Percentiles rank a stretch among this genome's conserved stretches.
phyloP scores from a whole-genome alignment of 2,888 invertebrate genomes.

The Oeneis ivallda region DNA sequence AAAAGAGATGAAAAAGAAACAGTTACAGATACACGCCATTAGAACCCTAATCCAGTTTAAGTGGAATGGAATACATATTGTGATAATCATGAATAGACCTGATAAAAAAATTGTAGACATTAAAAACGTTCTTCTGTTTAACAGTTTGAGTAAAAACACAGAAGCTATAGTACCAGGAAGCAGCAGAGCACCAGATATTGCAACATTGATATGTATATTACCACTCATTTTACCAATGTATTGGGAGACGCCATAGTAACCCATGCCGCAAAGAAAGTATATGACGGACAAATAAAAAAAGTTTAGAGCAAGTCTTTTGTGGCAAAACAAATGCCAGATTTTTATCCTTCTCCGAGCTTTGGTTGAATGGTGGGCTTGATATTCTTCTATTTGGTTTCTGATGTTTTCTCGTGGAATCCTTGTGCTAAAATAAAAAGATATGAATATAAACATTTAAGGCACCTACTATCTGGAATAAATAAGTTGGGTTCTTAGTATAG shows the following conservation, averaged over 20 bases:
- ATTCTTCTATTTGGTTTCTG: constrained; percentile 54
- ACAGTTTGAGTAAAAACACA: constrained; percentile 79
- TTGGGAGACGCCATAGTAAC: constrained; percentile 91
- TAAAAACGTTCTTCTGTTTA: constrained; percentile 84
- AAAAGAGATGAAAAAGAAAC: constrained; percentile 89
- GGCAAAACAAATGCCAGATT: constrained; percentile 62
- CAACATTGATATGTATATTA: constrained; percentile 89
- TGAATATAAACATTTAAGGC: too few relatives aligned
- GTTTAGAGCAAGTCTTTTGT: constrained; percentile 81
- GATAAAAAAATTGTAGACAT: constrained; percentile 76
- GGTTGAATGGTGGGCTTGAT: constrained; percentile 38
- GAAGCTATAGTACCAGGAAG: constrained; percentile 83
- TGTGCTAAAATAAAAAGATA: constrained; percentile 51
- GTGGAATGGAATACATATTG: constrained; percentile 50
- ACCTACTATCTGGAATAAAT: too few relatives aligned
- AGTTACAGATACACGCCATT: constrained; percentile 86
- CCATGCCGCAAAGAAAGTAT: constrained; percentile 90
- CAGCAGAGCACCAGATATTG: constrained; percentile 85
- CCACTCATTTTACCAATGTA: constrained; percentile 88
- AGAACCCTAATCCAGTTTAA: constrained; percentile 74
- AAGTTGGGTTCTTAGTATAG: too few relatives aligned
- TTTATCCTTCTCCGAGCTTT: constrained; percentile 44
- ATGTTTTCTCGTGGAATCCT: constrained; percentile 47
- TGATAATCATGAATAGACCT: constrained; percentile 59
- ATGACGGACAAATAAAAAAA: constrained; percentile 85